Evolutionary conservation across 2,113 vertebrate species (phyloP).

Genomic region (Condylura cristata): DNA sequence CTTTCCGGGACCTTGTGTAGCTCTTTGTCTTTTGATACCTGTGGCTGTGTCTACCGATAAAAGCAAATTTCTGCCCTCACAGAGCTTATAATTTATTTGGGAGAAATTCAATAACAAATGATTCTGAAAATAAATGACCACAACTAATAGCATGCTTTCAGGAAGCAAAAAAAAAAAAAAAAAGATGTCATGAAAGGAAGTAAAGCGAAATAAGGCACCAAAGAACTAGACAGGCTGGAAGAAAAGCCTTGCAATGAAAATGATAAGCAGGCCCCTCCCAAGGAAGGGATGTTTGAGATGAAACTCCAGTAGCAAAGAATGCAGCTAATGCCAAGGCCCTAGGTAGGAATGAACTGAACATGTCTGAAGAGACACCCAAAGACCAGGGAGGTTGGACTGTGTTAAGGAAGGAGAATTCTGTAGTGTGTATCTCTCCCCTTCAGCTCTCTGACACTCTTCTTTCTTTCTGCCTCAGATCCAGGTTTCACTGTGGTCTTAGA

Average conservation of each 20-base stretch:
- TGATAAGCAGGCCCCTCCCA: background rate
- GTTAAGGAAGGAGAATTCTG: background rate
- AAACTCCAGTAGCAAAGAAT: background rate
- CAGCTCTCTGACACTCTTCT: background rate
- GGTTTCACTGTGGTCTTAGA: background rate
- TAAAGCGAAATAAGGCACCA: background rate
- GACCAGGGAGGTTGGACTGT: background rate
- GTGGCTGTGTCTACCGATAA: background rate
- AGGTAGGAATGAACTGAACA: background rate
- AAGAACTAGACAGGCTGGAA: background rate
- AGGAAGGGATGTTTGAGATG: background rate
- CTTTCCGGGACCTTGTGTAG: background rate
- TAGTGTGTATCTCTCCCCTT: background rate
- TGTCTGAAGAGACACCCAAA: background rate
- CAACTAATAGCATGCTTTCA: background rate
- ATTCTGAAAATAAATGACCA: background rate
- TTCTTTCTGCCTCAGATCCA: background rate
- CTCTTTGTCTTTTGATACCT: background rate
- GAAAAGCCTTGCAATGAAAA: background rate
- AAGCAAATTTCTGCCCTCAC: background rate
- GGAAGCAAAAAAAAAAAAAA: too few relatives aligned
- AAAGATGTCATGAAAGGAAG: background rate
- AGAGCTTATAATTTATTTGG: background rate
- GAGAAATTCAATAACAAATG: background rate
- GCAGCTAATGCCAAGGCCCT: background rate